Percentiles rank a stretch among this genome's conserved stretches.
These are phyloP conservation scores for Drosophila nigromelanica DNA, from an alignment of 1,140 invertebrate genomes.

Conservation along the genomic window DNA sequence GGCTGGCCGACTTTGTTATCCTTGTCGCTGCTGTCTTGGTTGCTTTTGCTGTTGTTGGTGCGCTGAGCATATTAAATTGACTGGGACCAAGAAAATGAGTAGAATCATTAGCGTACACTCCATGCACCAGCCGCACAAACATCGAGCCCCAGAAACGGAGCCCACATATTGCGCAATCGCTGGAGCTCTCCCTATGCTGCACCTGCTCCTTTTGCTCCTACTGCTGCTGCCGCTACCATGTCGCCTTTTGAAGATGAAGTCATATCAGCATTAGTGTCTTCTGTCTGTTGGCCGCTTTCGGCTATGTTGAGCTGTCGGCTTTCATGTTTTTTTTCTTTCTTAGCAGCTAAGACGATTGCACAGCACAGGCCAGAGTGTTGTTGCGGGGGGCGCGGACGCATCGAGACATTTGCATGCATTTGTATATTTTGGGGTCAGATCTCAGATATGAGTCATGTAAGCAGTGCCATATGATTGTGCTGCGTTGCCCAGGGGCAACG, in stretches of 20 bases:
- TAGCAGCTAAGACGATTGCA: conserved; percentile 19
- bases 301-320: conserved; percentile 31
- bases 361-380: conserved; percentile 6
- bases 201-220: not conserved
- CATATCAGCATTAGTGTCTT: conserved; percentile 79
- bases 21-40: conserved; percentile 53
- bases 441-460: conserved; percentile 68
- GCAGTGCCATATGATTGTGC: conserved; percentile 53
- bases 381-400: not conserved
- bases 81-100: conserved; percentile 78
- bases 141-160: conserved; percentile 16
- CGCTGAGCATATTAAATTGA: conserved; percentile 76
- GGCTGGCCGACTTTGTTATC: conserved; percentile 68
- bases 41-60: conserved; percentile 25
- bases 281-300: conserved; percentile 37
- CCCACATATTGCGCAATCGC: conserved; percentile 69
- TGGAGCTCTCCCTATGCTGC: conserved; percentile 16
- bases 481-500: conserved; percentile 28
- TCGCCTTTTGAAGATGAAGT: conserved; percentile 73
- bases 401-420: conserved; percentile 30
- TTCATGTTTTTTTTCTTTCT: conserved; percentile 44
- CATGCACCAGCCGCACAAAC: conserved; percentile 20
- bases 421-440: conserved; percentile 67
- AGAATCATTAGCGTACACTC: conserved; percentile 75
- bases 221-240: conserved; percentile 52